Base-by-base conservation (phyloP, 1,140 invertebrate species). In the Zaprionus vittiger region DNA sequence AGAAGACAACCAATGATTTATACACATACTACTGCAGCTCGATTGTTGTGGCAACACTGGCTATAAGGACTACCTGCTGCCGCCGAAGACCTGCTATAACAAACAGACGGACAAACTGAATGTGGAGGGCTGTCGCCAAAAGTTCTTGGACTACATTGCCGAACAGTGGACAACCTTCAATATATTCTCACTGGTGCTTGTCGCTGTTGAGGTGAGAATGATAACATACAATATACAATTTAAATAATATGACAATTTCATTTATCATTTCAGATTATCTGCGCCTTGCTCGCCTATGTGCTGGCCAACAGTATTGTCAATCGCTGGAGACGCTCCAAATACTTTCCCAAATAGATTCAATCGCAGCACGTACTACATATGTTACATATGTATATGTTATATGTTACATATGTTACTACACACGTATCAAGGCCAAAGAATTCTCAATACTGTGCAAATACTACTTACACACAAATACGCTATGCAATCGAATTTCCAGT, bases 1-100 rank as follows among this genome's bases (percentile, higher is more conserved):
- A 0, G 9, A 11, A 34, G 31, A 34, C 0, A 11, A 34, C 0
- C 0, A 34, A 34, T 11, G 0, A 34, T 34, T 34, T 11, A 34
- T 34, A 0, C 9, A 11, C 31, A 31, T 9, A 4, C 31, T 34
- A 34, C 31, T 34, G 1, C 26, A 96, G 95, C 86, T 95, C 38
- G 63, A 94, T 31, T 96, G 96, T 79, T 96, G 96, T 80, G 96
- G 96, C 55, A 92, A 95, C 74, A 76, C 91, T 12, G 83, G 93
- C 15, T 80, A 93, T 0, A 47, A 65, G 1, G 94, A 95, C 77
- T 95, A 94, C 79, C 5, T 89, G 38, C 83, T 89, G 38, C 83
- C 86, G 1, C 91, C 80, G 2, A 93, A 83, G 73, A 95, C 94
- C 80, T 93, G 93, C 59, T 84, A 87, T 34, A 83, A 92, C 20